Evolutionary conservation across 1,140 invertebrate species (phyloP).

Genomic region (Pseudobourletiella spinata): DNA sequence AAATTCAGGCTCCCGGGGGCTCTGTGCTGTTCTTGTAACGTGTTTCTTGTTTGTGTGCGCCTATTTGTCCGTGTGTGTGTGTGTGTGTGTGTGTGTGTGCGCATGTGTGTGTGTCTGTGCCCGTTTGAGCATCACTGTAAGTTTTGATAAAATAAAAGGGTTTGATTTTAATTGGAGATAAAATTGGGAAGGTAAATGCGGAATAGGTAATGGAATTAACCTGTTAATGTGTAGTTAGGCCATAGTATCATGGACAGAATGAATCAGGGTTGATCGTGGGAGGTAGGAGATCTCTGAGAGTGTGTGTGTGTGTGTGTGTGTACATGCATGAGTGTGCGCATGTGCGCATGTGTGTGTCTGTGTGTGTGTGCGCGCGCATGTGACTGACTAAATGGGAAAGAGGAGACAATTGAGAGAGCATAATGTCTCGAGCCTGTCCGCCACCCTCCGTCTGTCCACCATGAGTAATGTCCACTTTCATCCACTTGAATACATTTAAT

Average conservation of each 20-base stretch:
- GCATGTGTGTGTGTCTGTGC: too few relatives aligned
- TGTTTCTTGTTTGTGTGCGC: too few relatives aligned
- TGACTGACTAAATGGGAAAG: neutral
- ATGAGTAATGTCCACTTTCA: conserved; percentile 14
- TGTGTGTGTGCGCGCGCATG: too few relatives aligned
- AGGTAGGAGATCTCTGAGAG: conserved; percentile 1
- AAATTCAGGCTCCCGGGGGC: too few relatives aligned
- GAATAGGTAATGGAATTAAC: neutral
- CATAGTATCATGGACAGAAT: neutral
- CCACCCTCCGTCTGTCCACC: conserved; percentile 6
- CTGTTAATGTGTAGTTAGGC: neutral
- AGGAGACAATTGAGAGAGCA: neutral
- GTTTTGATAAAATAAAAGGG: too few relatives aligned
- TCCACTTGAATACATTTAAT: conserved; percentile 3
- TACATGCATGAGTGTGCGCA: too few relatives aligned
- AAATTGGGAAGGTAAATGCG: neutral
- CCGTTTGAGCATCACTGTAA: too few relatives aligned
- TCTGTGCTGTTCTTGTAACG: too few relatives aligned
- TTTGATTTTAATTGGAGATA: neutral
- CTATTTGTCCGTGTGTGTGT: too few relatives aligned
- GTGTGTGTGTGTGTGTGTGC: too few relatives aligned
- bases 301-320: too few relatives aligned
- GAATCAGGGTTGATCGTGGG: conserved; percentile 6
- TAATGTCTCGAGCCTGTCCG: neutral
- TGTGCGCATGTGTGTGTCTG: too few relatives aligned